These are phyloP conservation scores for Arbacia lixula DNA, from an alignment of 53 echinoderm and acorn worm genomes.

Conservation along the genomic window DNA sequence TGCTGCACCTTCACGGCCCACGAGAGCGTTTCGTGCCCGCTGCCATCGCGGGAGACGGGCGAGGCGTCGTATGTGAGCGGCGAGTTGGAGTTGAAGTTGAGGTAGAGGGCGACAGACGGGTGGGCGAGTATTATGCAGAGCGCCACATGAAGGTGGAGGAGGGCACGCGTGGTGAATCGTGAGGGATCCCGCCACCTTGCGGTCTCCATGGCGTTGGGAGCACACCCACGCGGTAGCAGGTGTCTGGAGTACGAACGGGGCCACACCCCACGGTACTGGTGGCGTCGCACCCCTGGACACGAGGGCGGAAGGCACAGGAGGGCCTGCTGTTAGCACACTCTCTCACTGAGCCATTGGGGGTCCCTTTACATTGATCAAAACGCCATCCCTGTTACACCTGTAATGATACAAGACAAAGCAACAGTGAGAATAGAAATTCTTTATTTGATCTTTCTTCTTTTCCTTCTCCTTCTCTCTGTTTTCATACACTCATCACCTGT, in stretches of 20 bases:
- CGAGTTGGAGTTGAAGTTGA: constrained; percentile 2
- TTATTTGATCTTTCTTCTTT: too few species aligned
- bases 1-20: constrained; percentile 93
- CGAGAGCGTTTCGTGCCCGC: constrained; percentile 78
- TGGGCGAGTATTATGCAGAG: constrained; percentile 4
- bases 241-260: too few species aligned
- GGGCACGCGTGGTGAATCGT: background rate
- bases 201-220: background rate
- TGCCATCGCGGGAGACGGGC: background rate
- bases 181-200: too few species aligned
- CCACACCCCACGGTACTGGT: background rate
- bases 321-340: background rate
- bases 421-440: too few species aligned
- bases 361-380: too few species aligned
- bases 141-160: constrained; percentile 7
- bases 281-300: background rate
- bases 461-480: too few species aligned
- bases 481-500: too few species aligned
- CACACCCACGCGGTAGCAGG: background rate
- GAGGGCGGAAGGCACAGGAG: too few species aligned
- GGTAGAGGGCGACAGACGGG: constrained; percentile 15
- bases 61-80: background rate
- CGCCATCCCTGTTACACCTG: too few species aligned
- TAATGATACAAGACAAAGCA: too few species aligned
- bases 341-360: too few species aligned